Evolutionary conservation across 2,113 vertebrate species (phyloP).

Genomic region (Oceanodroma tethys): DNA sequence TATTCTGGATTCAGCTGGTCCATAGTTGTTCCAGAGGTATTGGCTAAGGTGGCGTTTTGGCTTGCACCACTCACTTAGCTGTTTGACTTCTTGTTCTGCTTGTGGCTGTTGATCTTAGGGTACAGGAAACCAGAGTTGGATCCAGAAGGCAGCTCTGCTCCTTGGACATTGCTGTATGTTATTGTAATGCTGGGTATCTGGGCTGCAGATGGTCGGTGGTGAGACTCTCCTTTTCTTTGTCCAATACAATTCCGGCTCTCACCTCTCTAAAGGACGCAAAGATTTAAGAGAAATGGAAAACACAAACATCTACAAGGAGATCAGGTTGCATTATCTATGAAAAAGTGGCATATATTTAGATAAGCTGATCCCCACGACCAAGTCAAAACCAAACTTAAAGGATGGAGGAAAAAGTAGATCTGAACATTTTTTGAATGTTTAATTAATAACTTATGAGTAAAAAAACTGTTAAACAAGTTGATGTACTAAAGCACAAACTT

Average conservation of each 20-base stretch:
- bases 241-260: constrained; percentile 1
- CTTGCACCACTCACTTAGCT: not conserved
- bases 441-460: not conserved
- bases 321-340: not conserved
- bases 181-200: constrained; percentile 60
- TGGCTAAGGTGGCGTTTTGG: not conserved
- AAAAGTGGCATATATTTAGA: not conserved
- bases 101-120: constrained; percentile 19
- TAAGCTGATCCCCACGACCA: not conserved
- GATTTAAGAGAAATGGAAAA: not conserved
- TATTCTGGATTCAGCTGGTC: constrained; percentile 2
- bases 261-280: constrained; percentile 29
- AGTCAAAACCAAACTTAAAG: not conserved
- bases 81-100: constrained; percentile 9
- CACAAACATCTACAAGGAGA: not conserved
- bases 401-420: not conserved
- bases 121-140: constrained; percentile 4
- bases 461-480: not conserved
- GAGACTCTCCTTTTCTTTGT: constrained; percentile 15
- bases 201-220: not conserved
- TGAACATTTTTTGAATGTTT: not conserved
- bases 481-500: not conserved
- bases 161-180: constrained; percentile 47
- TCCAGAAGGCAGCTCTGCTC: not conserved
- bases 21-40: not conserved